Evolutionary conservation across 2,113 vertebrate species (phyloP).

Genomic region (Sturnus vulgaris): DNA sequence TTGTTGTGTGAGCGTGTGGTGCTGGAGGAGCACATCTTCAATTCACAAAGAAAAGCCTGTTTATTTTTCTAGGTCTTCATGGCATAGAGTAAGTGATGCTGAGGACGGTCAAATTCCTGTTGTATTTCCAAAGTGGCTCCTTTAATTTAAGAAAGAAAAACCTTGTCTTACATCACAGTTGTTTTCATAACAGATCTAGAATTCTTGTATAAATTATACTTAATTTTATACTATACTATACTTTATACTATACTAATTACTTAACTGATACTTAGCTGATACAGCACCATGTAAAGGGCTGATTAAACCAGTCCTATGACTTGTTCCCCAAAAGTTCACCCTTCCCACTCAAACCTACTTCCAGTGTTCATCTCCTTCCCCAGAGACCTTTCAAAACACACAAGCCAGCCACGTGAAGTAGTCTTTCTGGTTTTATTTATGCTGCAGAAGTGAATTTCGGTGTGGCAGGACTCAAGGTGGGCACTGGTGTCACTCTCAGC

Average conservation of each 20-base stretch:
- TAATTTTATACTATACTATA: not conserved
- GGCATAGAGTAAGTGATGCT: not conserved
- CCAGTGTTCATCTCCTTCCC: not conserved
- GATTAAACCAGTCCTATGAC: not conserved
- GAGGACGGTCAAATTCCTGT: not conserved
- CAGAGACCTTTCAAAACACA: not conserved
- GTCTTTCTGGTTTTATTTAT: not conserved
- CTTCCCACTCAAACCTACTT: not conserved
- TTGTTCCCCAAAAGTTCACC: not conserved
- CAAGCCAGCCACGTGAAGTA: accelerated
- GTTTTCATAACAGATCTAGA: not conserved
- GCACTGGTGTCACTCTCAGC: not conserved
- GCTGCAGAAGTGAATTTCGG: not conserved
- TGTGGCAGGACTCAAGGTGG: not conserved
- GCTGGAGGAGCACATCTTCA: not conserved
- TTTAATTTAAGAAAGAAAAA: not conserved
- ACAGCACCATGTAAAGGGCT: not conserved
- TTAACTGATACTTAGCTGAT: not conserved
- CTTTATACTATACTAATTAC: not conserved
- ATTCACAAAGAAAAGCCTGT: not conserved
- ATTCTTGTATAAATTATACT: not conserved
- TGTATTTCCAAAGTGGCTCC: not conserved
- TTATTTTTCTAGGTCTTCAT: not conserved
- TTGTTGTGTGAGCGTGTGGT: accelerated
- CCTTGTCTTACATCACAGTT: not conserved